phyloP scores from a whole-genome alignment of 2,113 vertebrate species.

The Ariopsis seemanni region DNA sequence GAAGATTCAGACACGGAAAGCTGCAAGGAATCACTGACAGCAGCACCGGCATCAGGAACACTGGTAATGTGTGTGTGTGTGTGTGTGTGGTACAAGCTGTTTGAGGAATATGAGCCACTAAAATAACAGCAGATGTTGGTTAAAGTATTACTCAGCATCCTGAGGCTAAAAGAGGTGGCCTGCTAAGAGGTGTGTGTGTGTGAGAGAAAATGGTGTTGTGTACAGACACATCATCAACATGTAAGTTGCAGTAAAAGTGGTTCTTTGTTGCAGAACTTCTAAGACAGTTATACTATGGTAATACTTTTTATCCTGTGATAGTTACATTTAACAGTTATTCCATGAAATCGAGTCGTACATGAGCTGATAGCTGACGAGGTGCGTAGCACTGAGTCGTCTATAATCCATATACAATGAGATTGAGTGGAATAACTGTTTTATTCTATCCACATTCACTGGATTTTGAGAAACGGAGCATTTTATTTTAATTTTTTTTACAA shows the following conservation, averaged over 20 bases:
- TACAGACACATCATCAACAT: not conserved
- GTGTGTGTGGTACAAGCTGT: not conserved
- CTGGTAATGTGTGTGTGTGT: slow-evolving; percentile 67
- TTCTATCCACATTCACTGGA: no score
- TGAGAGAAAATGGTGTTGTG: slow-evolving; percentile 22
- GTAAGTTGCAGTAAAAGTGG: not conserved
- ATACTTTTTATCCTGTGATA: not conserved
- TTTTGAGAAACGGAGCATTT: no score
- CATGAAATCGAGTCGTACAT: no score
- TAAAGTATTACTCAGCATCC: slow-evolving; percentile 47
- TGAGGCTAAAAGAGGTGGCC: slow-evolving; percentile 23
- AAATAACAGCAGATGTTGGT: slow-evolving; percentile 16
- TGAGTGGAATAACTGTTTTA: no score
- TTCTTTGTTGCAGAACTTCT: not conserved
- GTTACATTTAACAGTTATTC: no score
- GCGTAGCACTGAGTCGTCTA: no score
- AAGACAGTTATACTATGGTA: not conserved
- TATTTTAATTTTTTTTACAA: no score
- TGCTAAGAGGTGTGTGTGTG: slow-evolving; percentile 12
- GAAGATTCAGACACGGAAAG: slow-evolving; percentile 72
- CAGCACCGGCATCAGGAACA: slow-evolving; percentile 57
- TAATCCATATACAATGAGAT: no score
- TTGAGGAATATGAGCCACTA: slow-evolving; percentile 4
- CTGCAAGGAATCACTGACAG: slow-evolving; percentile 77
- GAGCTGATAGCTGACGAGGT: no score